phyloP scores from a whole-genome alignment of 2,113 vertebrate genomes.

The Nansenia antarctica region DNA sequence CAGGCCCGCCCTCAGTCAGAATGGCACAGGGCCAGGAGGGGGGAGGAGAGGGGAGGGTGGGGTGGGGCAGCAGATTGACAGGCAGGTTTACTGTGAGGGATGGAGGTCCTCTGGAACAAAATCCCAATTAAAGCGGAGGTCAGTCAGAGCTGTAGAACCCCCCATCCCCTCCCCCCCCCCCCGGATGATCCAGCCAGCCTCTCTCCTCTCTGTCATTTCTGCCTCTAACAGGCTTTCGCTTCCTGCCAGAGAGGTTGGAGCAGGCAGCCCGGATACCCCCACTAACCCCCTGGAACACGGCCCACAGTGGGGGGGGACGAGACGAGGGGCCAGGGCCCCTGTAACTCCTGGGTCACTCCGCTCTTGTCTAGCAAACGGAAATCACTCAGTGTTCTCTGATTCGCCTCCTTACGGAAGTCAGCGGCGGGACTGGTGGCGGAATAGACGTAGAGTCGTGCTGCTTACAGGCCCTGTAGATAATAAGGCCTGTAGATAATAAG shows the following conservation, averaged over 20 bases:
- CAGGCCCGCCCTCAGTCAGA: conserved; percentile 2
- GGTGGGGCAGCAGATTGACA: conserved; percentile 59
- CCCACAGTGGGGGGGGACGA: neutral
- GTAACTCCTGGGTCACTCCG: neutral
- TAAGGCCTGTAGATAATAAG: neutral
- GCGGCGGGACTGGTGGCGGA: too few species aligned
- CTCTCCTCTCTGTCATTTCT: neutral
- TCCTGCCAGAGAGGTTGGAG: neutral
- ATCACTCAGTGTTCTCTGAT: neutral
- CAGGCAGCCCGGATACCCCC: too few species aligned
- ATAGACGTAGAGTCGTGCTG: too few species aligned
- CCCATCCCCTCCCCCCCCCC: too few species aligned
- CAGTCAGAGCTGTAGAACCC: neutral
- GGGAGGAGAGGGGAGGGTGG: conserved; percentile 43
- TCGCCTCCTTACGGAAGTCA: neutral
- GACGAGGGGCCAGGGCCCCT: neutral
- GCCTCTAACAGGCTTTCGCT: neutral
- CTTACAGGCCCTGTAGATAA: too few species aligned
- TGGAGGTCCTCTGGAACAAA: neutral
- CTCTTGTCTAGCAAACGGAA: neutral
- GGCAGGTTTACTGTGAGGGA: conserved; percentile 30
- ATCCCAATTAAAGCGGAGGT: neutral
- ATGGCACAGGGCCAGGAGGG: conserved; percentile 48
- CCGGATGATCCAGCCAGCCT: neutral
- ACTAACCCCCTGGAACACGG: neutral